Percentiles rank a stretch among this genome's conserved stretches.
Evolutionary conservation across 30 jellyfish, hydroid and myxozoan species (phyloP).

Genomic region (Euphysa ruthae): DNA sequence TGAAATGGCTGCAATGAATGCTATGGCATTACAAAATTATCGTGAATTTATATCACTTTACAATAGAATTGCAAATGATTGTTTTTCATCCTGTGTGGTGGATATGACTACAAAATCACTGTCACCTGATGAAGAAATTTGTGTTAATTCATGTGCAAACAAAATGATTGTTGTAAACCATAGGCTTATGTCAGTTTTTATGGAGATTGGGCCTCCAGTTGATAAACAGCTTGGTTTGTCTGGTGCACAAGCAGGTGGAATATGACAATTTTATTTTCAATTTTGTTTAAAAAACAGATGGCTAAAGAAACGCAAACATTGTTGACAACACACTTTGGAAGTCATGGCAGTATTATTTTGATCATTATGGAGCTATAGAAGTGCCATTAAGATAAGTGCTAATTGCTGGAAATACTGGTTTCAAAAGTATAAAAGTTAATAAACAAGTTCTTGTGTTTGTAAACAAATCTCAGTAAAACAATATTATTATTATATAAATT

Average conservation of each 20-base stretch:
- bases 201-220: conserved; percentile 99
- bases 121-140: conserved; percentile 60
- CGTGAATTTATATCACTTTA: conserved; percentile 72
- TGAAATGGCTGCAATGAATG: background rate
- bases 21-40: conserved; percentile 44
- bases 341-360: too few species aligned
- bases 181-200: conserved; percentile 87
- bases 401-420: too few species aligned
- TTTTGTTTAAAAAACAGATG: too few species aligned
- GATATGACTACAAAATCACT: conserved; percentile 52
- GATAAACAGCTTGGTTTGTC: conserved; percentile 93
- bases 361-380: too few species aligned
- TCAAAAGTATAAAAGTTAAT: too few species aligned
- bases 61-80: conserved; percentile 75
- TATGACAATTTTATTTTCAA: too few species aligned
- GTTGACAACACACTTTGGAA: too few species aligned
- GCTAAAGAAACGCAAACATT: too few species aligned
- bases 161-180: conserved; percentile 75
- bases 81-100: conserved; percentile 64
- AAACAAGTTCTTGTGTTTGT: too few species aligned
- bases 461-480: too few species aligned
- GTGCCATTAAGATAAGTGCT: too few species aligned
- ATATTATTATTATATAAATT: too few species aligned
- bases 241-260: conserved; percentile 31
- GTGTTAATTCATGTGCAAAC: conserved; percentile 76